phyloP scores from a whole-genome alignment of 2,888 invertebrate species.

The Bombyx huttoni region DNA sequence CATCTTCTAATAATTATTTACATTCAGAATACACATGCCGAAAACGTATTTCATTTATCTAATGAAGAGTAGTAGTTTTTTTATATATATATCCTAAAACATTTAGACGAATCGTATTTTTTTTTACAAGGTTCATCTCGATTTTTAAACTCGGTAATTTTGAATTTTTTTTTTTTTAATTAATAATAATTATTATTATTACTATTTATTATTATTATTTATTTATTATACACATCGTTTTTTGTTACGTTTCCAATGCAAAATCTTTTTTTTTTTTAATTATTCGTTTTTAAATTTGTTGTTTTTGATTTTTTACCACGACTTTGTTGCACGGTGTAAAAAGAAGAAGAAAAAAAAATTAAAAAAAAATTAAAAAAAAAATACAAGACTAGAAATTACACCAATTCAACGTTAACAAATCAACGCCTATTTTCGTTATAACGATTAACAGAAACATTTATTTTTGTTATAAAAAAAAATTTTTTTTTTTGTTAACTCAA shows the following conservation, averaged over 20 bases:
- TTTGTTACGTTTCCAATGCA: slow-evolving; percentile 18
- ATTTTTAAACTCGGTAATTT: slow-evolving; percentile 41
- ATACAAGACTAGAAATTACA: slow-evolving; percentile 61
- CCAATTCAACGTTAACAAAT: slow-evolving; percentile 28
- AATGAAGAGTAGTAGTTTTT: slow-evolving; percentile 22
- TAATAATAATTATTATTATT: no score
- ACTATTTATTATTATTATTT: slow-evolving; percentile 48
- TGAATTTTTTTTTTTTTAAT: no score
- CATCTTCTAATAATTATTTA: slow-evolving; percentile 36
- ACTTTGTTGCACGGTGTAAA: slow-evolving; percentile 6
- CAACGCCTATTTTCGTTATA: not conserved
- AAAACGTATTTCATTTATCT: slow-evolving; percentile 63
- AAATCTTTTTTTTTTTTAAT: slow-evolving; percentile 13
- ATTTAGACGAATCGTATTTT: slow-evolving; percentile 51
- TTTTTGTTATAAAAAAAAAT: no score
- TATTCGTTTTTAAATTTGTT: slow-evolving; percentile 18
- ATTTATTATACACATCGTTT: slow-evolving; percentile 26
- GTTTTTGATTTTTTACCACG: slow-evolving; percentile 14
- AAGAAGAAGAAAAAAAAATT: not conserved
- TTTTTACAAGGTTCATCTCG: slow-evolving; percentile 45
- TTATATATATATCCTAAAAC: slow-evolving; percentile 36
- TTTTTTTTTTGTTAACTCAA: not conserved
- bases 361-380: slow-evolving; percentile 25
- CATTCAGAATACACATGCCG: slow-evolving; percentile 29
- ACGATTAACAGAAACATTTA: slow-evolving; percentile 1